Evolutionary conservation across 2,888 invertebrate species (phyloP).

Genomic region (Mesorhabditis belari): DNA sequence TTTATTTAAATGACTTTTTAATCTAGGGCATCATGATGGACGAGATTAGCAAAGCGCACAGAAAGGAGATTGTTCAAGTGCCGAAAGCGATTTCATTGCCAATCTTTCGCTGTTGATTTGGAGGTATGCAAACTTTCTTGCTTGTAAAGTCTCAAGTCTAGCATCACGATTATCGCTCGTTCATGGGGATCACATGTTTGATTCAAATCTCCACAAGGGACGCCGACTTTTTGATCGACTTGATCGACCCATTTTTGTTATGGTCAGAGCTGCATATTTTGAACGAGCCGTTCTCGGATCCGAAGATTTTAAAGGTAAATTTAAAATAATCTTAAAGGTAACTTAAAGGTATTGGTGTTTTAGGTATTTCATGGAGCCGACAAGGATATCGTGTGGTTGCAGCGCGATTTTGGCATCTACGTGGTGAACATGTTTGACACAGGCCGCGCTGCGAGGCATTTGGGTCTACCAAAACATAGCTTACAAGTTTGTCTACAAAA

Average conservation of each 20-base stretch:
- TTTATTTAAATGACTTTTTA: neutral
- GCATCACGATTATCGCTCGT: constrained; percentile 85
- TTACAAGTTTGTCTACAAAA: neutral
- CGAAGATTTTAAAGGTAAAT: constrained; percentile 73
- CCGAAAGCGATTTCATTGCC: constrained; percentile 53
- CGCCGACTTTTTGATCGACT: constrained; percentile 76
- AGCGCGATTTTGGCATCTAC: constrained; percentile 87
- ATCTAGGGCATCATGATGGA: constrained; percentile 29
- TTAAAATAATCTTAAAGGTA: neutral
- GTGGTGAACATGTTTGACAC: constrained; percentile 96
- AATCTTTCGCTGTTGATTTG: constrained; percentile 79
- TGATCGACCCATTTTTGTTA: constrained; percentile 79
- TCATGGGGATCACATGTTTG: constrained; percentile 87
- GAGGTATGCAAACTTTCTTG: constrained; percentile 48
- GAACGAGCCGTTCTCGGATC: constrained; percentile 83
- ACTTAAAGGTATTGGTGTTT: constrained; percentile 4
- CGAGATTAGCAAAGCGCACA: constrained; percentile 19
- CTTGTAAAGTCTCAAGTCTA: constrained; percentile 48
- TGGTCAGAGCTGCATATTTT: constrained; percentile 73
- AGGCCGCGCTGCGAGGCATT: constrained; percentile 25
- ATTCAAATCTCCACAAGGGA: constrained; percentile 80
- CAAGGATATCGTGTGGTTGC: constrained; percentile 82
- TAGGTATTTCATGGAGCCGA: constrained; percentile 87
- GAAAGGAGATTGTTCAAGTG: constrained; percentile 25
- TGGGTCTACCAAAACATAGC: constrained; percentile 14